These are phyloP conservation scores for Scarus forsteni DNA, from an alignment of 2,797 vertebrate genomes.

Conservation along the genomic window DNA sequence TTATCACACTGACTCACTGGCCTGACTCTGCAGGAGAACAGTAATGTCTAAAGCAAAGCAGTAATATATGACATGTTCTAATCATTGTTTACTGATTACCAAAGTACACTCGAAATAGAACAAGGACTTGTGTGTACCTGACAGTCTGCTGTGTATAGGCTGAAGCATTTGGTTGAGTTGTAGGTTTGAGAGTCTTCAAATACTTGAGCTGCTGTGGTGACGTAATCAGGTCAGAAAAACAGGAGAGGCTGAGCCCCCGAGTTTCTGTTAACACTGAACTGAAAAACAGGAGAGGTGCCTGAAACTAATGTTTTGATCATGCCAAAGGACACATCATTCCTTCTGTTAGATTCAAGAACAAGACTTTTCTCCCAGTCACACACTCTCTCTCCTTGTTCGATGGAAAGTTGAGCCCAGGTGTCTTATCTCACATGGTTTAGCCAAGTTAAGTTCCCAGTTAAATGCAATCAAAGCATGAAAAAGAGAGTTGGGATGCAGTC, in stretches of 20 bases:
- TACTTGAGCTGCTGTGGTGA: constrained; percentile 37
- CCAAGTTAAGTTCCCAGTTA: too few species aligned
- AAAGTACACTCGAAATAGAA: neutral
- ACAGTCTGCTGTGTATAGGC: neutral
- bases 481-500: too few species aligned
- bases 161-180: neutral
- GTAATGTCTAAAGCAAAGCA: constrained; percentile 30
- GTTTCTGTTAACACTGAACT: constrained; percentile 40
- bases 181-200: constrained; percentile 17
- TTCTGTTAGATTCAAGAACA: neutral
- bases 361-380: neutral
- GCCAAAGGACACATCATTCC: neutral
- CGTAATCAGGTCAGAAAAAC: constrained; percentile 60
- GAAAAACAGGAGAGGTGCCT: constrained; percentile 5
- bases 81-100: neutral
- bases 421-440: constrained; percentile 54
- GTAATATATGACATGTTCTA: too few species aligned
- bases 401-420: constrained; percentile 52
- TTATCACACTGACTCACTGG: constrained; percentile 26
- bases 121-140: neutral
- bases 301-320: constrained; percentile 37
- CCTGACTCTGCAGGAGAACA: constrained; percentile 13
- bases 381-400: constrained; percentile 31
- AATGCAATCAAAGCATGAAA: too few species aligned
- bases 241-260: constrained; percentile 27